Base-by-base conservation (phyloP, 2,113 vertebrate genomes). In the Sapajus apella region DNA sequence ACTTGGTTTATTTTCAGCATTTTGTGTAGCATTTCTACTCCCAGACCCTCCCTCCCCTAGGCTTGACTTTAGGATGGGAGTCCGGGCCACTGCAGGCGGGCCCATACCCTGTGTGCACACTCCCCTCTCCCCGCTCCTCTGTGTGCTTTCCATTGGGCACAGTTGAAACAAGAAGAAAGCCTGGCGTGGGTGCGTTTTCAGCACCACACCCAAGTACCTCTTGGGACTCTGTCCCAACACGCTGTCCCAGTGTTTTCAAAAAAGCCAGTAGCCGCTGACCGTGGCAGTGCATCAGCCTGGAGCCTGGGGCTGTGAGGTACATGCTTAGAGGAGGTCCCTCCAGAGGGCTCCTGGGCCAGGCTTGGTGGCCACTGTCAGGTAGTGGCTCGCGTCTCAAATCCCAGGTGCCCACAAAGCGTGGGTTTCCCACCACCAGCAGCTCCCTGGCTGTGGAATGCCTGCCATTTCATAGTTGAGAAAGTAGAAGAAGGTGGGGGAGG, bases 181-280 rank as follows among this genome's bases (percentile, higher is more conserved):
- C 32, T 0, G 8, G 35, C 25, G 14, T 58, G 3, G 11, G 9
- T 0, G 0, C 0, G 25, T 32, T 35, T 5, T 82, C 52, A 2
- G 0, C 13, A 6, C 0, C 0, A 79, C 52, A 37, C 1, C 82
- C 76, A 72, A 7, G 75, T 9, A 66, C 20, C 58, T 64, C 77
- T 30, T 6, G 16, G 70, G n/a, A 37, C 13, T 66, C 21, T 37
- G 85, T 27, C 40, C 52, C 64, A 27, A 61, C 32, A 17, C 5
- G 32, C 11, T 30, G 3, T 43, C 55, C 20, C 32, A 7, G 30
- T 47, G 30, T 55, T 45, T 55, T 16, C 9, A 12, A 23, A 58
- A 43, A 35, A 14, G 37, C 40, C 25, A 37, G 40, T 27, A 91
- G 58, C 56, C 47, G 23, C 52, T 87, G 0, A 84, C 82, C 64